Base-by-base conservation (phyloP, 2,797 vertebrate species). In the Cynodonichthys magdalenae region DNA sequence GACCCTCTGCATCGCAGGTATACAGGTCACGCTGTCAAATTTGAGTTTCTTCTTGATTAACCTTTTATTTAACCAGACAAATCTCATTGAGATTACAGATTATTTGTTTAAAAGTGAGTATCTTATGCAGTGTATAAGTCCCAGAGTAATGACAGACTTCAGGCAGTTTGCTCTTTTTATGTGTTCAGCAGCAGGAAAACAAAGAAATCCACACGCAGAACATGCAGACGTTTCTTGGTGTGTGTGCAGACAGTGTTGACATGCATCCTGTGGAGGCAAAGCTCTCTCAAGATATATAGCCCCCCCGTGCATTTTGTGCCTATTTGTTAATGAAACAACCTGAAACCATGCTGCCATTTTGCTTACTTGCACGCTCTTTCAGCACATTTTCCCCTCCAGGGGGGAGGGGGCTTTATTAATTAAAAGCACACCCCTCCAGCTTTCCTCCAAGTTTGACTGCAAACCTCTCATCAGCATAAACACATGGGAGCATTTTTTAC, bases 1-100 rank as follows among this genome's bases (percentile, higher is more conserved):
- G 96, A 28, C 94, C 95, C 1, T 96, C 95, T 1, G 60, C 92
- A 46, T 94, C 93, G 18, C 96, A 98, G 95, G 96, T 95, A 92
- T 46, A 34, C 34, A 50, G 42, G 7, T 2, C 31, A 15, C 20
- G 17, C 36, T 12, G 36, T 39, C 27, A 45, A 29, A 29, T 39
- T 34, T 24, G 24, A 24, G 24, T 24, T 24, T 24, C 24, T 24
- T 24, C 2, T 24, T 24, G 24, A 24, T 24, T 24, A 24, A 24
- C 24, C 24, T 24, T 3, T 24, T 24, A 24, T 24, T 24, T 24
- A 24, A 24, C 24, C 24, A 24, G 2, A 24, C 2, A 24, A 24
- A 24, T 24, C 24, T 3, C 24, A 24, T 24, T 24, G 24, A 24
- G 3, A 24, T 2, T 24, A 24, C 24, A 24, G 24, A 24, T 24